Conservation (phyloP, 2,888 invertebrate genomes). For the Aromia moschata region DNA sequence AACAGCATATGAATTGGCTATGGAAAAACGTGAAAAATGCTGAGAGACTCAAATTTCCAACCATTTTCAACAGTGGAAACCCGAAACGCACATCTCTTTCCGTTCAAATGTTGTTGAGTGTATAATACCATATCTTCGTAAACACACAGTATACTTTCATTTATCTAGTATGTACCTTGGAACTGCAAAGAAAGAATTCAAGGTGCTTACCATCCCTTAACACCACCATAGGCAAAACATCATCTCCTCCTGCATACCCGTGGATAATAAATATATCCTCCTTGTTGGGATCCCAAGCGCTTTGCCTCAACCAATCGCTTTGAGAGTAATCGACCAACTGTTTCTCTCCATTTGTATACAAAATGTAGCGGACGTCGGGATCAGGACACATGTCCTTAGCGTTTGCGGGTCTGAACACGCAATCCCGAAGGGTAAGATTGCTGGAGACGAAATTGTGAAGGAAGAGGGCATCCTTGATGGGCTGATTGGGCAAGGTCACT, state of each 20-base stretch:
- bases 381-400: constrained; percentile 78
- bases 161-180: too few species aligned
- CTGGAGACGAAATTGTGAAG: constrained; percentile 69
- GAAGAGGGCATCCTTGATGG: constrained; percentile 71
- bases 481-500: constrained; percentile 57
- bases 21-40: too few species aligned
- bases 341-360: constrained; percentile 70
- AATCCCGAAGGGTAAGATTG: constrained; percentile 73
- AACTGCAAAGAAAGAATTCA: too few species aligned
- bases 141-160: too few species aligned
- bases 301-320: constrained; percentile 78
- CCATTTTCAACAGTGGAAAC: too few species aligned
- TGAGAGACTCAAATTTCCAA: too few species aligned
- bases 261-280: constrained; percentile 78
- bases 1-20: too few species aligned
- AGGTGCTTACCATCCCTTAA: constrained; percentile 76
- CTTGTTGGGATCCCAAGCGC: constrained; percentile 74
- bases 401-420: constrained; percentile 67
- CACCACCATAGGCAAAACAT: constrained; percentile 76
- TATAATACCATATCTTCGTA: too few species aligned
- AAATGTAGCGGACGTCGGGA: constrained; percentile 70
- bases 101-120: too few species aligned
- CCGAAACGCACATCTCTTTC: too few species aligned
- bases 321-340: constrained; percentile 66
- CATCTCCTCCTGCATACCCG: constrained; percentile 82